Base-by-base conservation (phyloP, 1,140 invertebrate genomes). In the Probaryconus sp. region DNA sequence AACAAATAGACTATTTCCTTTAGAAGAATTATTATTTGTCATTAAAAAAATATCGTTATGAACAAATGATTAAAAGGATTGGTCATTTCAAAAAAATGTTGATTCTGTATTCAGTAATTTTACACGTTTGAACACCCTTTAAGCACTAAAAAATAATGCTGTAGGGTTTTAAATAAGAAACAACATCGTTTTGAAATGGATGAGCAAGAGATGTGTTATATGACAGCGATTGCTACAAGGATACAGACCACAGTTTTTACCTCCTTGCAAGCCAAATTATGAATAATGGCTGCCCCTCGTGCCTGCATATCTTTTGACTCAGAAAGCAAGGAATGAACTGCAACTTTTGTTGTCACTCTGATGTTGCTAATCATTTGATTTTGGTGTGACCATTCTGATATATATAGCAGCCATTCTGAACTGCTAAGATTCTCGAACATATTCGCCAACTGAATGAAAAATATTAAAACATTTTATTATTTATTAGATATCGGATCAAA, bases 191-290 rank as follows among this genome's bases (percentile, higher is more conserved):
- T 47, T 38, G 20, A 69, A 58, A 37, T 51, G 33, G 37, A 21
- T 55, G 61, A 64, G 53, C 65, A n/a, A n/a, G n/a, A n/a, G 58
- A 72, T 11, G 47, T 65, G 51, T 67, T 68, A 70, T 55, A 30
- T 55, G 40, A 68, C 10, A 69, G 68, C 51, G 18, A 61, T 45
- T 67, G 67, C 42, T 48, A 38, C 51, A 79, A 79, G 81, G 90
- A 93, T 94, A 94, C 94, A 91, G 92, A 96, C 95, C 94, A 96
- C 95, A 88, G 95, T 95, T 93, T 97, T 97, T 91, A 96, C 96
- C 92, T 98, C 96, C 93, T 97, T 97, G 90, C 94, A 94, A 75
- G 95, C 94, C 53, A 97, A 89, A 85, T 98, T 98, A 87, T 96
- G 94, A 58, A 97, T 92, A 43, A 98, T 92, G 58, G 95, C 95